phyloP scores from a whole-genome alignment of 2,888 invertebrate genomes.

The Drosophila mercatorum region DNA sequence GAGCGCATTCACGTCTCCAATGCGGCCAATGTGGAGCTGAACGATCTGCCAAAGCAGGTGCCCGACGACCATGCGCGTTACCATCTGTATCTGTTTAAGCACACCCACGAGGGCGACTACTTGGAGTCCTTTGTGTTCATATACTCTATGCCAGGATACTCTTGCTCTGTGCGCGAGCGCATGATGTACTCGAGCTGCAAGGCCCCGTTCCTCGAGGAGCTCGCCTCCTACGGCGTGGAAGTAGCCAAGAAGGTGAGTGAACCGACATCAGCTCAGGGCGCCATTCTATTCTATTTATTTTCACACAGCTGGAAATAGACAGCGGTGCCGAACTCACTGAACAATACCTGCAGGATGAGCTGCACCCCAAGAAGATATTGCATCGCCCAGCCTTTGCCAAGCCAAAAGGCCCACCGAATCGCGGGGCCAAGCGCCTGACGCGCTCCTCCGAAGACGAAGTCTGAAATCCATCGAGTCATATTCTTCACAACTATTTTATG shows the following conservation, averaged over 20 bases:
- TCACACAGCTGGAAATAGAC: constrained; percentile 94
- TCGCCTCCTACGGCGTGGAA: constrained; percentile 91
- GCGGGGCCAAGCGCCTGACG: constrained; percentile 95
- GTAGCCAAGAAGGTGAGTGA: constrained; percentile 92
- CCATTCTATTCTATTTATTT: constrained; percentile 44
- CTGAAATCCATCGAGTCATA: constrained; percentile 73
- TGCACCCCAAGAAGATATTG: constrained; percentile 95
- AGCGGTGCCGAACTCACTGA: constrained; percentile 95
- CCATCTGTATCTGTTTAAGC: constrained; percentile 93
- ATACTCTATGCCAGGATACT: constrained; percentile 99
- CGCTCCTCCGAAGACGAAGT: constrained; percentile 85
- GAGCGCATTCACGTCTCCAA: constrained; percentile 94
- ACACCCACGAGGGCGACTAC: constrained; percentile 96
- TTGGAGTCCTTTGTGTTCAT: constrained; percentile 96
- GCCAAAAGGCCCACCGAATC: constrained; percentile 97
- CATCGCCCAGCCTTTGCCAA: constrained; percentile 97
- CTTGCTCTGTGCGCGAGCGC: constrained; percentile 97
- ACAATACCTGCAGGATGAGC: constrained; percentile 95
- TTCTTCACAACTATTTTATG: not conserved
- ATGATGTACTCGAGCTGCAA: constrained; percentile 99
- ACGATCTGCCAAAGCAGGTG: constrained; percentile 90
- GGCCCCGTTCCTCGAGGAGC: constrained; percentile 93
- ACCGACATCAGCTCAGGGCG: rapidly evolving
- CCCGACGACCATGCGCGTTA: constrained; percentile 92
- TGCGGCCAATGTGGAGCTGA: constrained; percentile 88